phyloP scores from a whole-genome alignment of 1,140 invertebrate genomes.

The Apis laboriosa region DNA sequence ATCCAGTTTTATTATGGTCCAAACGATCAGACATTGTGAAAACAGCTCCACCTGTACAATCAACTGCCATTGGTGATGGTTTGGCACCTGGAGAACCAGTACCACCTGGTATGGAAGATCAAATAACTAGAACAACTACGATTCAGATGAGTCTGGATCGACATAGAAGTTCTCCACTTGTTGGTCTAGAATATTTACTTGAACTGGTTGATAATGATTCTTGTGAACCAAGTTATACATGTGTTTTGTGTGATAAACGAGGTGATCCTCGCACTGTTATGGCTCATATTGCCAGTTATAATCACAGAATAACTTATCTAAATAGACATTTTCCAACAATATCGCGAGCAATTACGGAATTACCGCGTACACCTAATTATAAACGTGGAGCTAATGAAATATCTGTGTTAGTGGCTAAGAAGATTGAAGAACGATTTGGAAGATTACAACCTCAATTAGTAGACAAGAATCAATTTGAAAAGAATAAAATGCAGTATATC shows the following conservation, averaged over 20 bases:
- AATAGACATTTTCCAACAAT: conserved; percentile 82
- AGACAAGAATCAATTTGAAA: conserved; percentile 81
- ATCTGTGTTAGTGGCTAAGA: conserved; percentile 82
- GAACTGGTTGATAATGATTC: conserved; percentile 85
- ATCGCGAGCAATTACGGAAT: conserved; percentile 78
- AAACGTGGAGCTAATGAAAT: conserved; percentile 81
- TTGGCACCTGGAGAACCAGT: conserved; percentile 85
- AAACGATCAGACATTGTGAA: conserved; percentile 74
- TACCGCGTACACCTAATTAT: conserved; percentile 80
- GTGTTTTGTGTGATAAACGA: conserved; percentile 88
- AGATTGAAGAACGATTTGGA: conserved; percentile 84
- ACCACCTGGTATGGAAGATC: conserved; percentile 87
- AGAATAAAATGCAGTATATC: conserved; percentile 82
- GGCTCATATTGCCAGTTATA: conserved; percentile 87
- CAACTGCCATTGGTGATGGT: conserved; percentile 55
- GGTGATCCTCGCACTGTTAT: conserved; percentile 88
- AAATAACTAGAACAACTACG: conserved; percentile 80
- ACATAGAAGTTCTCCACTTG: conserved; percentile 80
- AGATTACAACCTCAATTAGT: conserved; percentile 82
- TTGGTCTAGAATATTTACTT: conserved; percentile 87
- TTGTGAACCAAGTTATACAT: conserved; percentile 86
- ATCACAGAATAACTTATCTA: conserved; percentile 84
- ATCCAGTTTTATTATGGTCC: conserved; percentile 78
- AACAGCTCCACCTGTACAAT: conserved; percentile 57
- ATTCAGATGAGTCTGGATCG: conserved; percentile 83